Evolutionary conservation across 1,140 invertebrate species (phyloP).

Genomic region (Sweltsa coloradensis): DNA sequence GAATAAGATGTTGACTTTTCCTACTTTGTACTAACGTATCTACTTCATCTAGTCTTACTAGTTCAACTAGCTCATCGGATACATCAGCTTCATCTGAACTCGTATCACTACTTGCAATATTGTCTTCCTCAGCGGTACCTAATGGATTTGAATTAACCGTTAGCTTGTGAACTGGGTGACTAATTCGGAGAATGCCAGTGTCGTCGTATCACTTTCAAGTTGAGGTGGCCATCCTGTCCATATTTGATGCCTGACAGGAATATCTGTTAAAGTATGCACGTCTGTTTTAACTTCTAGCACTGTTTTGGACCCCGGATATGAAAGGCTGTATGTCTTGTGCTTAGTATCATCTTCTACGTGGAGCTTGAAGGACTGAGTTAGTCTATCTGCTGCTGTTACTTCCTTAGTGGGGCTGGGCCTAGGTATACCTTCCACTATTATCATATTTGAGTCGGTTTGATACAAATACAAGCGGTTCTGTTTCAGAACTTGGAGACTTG

Average conservation of each 20-base stretch:
- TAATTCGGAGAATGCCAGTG: conserved; percentile 55
- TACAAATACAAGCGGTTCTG: too few relatives aligned
- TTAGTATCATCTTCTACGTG: conserved; percentile 51
- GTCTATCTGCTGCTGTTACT: conserved; percentile 45
- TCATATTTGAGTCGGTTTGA: too few relatives aligned
- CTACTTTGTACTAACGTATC: too few relatives aligned
- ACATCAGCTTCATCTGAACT: too few relatives aligned
- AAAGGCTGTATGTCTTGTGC: conserved; percentile 54
- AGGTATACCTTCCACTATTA: too few relatives aligned
- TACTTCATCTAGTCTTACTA: too few relatives aligned
- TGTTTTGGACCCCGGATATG: conserved; percentile 63
- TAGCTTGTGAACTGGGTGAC: conserved; percentile 55
- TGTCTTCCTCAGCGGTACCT: too few relatives aligned
- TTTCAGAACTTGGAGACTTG: too few relatives aligned
- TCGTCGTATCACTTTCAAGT: conserved; percentile 34
- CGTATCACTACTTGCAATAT: too few relatives aligned
- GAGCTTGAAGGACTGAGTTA: conserved; percentile 51
- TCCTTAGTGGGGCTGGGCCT: too few relatives aligned
- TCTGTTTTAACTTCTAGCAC: conserved; percentile 74
- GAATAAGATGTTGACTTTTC: conserved; percentile 61
- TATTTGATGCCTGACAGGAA: conserved; percentile 74
- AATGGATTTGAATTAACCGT: conserved; percentile 32
- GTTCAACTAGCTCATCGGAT: too few relatives aligned
- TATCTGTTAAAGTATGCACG: conserved; percentile 65
- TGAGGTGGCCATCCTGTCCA: conserved; percentile 45